phyloP scores from a whole-genome alignment of 2,113 vertebrate genomes.

The Cepphus grylle region DNA sequence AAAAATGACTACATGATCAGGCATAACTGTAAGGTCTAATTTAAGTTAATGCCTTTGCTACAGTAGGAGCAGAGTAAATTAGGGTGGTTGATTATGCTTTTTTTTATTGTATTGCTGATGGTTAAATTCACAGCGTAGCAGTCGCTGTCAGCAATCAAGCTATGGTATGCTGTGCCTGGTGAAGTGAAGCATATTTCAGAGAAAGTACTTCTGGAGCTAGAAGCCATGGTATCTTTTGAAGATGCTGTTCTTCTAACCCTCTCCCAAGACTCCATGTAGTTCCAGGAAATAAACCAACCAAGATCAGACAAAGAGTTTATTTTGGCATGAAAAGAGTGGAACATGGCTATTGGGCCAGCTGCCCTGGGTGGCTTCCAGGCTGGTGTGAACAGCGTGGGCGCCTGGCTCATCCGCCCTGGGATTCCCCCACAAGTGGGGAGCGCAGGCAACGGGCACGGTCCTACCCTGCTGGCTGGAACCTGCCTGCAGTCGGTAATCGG shows the following conservation, averaged over 20 bases:
- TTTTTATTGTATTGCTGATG: not conserved
- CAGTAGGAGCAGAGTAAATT: constrained; percentile 27
- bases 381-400: not conserved
- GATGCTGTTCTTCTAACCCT: not conserved
- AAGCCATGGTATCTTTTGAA: not conserved
- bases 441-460: rapidly evolving
- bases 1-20: not conserved
- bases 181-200: not conserved
- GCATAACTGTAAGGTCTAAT: constrained; percentile 17
- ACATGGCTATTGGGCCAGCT: not conserved
- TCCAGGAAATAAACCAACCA: constrained; percentile 12
- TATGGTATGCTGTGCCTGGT: not conserved
- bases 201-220: not conserved
- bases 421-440: not conserved
- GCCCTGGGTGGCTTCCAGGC: not conserved
- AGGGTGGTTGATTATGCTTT: not conserved
- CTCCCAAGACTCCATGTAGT: not conserved
- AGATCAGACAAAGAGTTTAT: not conserved
- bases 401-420: not conserved
- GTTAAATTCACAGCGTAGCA: not conserved
- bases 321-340: not conserved
- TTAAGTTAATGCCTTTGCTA: constrained; percentile 10
- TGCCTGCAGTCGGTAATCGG: rapidly evolving
- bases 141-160: not conserved
- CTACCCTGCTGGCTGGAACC: not conserved